phyloP scores from a whole-genome alignment of 2,888 invertebrate genomes.

The Frankliniella fusca region DNA sequence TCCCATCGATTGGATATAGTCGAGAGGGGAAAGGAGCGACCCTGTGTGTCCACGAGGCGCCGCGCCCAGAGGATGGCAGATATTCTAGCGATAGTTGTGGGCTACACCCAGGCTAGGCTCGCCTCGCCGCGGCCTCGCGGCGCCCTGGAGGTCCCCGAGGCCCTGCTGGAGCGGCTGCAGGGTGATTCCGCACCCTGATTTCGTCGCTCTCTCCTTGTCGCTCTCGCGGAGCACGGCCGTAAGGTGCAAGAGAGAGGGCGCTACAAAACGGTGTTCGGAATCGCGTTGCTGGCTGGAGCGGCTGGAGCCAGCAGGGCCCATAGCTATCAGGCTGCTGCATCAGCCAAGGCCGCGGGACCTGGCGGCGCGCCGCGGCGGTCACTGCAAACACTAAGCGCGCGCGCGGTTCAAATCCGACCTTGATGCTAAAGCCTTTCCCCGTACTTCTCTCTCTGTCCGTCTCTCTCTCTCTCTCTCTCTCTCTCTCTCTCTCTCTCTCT shows the following conservation, averaged over 20 bases:
- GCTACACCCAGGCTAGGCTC: background rate
- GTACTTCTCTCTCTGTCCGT: no score
- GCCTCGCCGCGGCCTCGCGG: background rate
- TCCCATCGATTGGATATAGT: no score
- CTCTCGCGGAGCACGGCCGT: no score
- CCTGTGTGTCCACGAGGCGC: background rate
- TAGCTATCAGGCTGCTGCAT: background rate
- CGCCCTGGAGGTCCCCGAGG: background rate
- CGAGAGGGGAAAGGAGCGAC: background rate
- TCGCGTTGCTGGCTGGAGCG: background rate
- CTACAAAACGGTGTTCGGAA: no score
- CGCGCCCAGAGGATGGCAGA: conserved; percentile 7
- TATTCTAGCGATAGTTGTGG: conserved; percentile 12
- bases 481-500: no score
- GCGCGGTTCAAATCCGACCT: conserved; percentile 19
- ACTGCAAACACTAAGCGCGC: background rate
- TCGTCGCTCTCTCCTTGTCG: no score
- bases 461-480: no score
- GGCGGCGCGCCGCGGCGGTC: background rate
- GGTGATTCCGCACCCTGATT: no score
- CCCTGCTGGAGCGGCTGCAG: no score
- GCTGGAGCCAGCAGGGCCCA: background rate
- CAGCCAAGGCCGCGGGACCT: background rate
- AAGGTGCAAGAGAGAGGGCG: no score
- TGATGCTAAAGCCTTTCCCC: background rate